Base-by-base conservation (phyloP, 2,797 vertebrate genomes). In the Phataginus tricuspis region DNA sequence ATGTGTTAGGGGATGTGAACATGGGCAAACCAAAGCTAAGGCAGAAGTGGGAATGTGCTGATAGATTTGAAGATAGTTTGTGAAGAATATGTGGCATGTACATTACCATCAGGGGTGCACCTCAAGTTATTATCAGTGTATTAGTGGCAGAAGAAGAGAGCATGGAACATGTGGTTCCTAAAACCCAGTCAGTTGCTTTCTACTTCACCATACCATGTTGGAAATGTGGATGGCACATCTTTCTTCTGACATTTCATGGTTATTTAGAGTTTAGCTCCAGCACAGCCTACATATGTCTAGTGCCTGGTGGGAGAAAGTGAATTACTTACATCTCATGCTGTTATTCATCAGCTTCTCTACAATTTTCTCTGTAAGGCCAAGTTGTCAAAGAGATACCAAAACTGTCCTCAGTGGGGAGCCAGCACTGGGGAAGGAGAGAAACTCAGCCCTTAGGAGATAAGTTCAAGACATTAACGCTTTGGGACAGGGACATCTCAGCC, bases 241-340 rank as follows among this genome's bases (percentile, higher is more conserved):
- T 75, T 88, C 51, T 66, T 68, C 90, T 96, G 4, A 1, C 92
- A 57, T 95, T 94, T 75, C n/a, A 2, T 95, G 69, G 94, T 97
- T 97, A 53, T 96, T 96, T 97, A 91, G 96, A 90, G 68, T 96
- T 94, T 91, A 95, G 88, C 49, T 72, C 10, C 57, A 61, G 25
- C 68, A 45, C 31, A 95, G 66, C 71, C 55, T 94, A 7, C 39
- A 34, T 29, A 61, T 84, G 74, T 53, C 64, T 97, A 68, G 45
- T 72, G 61, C 74, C 93, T 78, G 59, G 85, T 80, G 75, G 90
- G 86, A 91, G 88, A 95, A 89, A 87, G 80, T 42, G 42, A 74
- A 90, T 96, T 91, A 78, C 87, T 66, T 94, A 93, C 97, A 96
- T 79, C 87, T 74, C 92, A 25, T 86, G 87, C 29, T 82, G 39